Percentiles rank a stretch among this genome's conserved stretches.
Evolutionary conservation across 2,113 vertebrate species (phyloP).

Genomic region (Potamarius usumacintae): DNA sequence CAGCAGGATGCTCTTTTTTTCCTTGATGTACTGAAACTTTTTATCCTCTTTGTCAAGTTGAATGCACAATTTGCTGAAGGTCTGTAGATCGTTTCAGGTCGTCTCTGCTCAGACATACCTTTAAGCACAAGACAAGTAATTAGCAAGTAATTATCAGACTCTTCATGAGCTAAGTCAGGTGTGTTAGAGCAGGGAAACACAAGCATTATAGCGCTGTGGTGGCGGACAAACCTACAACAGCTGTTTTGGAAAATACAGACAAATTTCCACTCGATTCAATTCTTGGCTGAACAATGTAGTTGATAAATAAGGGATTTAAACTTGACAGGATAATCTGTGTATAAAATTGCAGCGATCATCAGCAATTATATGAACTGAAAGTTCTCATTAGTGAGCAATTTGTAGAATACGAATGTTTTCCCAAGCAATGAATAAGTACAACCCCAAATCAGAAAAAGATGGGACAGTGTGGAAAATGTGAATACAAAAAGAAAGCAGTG

Average conservation of each 20-base stretch:
- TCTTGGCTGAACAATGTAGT: background rate
- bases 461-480: too few species aligned
- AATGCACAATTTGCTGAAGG: background rate
- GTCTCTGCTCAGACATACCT: background rate
- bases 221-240: background rate
- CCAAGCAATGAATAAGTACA: background rate
- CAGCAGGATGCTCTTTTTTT: conserved; percentile 5
- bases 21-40: background rate
- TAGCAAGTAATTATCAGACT: conserved; percentile 7
- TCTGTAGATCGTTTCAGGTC: background rate
- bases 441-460: too few species aligned
- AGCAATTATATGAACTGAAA: background rate
- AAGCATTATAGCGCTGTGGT: background rate
- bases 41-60: background rate
- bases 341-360: background rate
- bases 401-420: background rate
- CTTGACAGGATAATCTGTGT: background rate
- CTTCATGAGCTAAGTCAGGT: background rate
- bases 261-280: background rate
- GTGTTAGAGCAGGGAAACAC: background rate
- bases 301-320: background rate
- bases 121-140: background rate
- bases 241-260: background rate
- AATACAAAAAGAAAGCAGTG: too few species aligned
- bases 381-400: background rate